These are phyloP conservation scores for Alfaro cultratus DNA, from an alignment of 2,797 vertebrate genomes.

Conservation along the genomic window DNA sequence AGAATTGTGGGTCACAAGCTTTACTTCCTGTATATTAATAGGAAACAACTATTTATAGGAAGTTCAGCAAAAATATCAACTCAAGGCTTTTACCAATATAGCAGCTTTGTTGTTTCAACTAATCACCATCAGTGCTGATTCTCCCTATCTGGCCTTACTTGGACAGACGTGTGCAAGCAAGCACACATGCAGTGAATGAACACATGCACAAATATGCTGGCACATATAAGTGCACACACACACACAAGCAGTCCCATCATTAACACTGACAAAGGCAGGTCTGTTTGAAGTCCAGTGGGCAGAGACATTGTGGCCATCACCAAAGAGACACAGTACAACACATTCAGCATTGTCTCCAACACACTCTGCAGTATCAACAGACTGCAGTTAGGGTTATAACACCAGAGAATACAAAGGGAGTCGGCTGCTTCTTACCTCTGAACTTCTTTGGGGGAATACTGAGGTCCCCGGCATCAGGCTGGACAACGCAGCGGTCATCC, in stretches of 20 bases:
- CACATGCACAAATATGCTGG: conserved; percentile 12
- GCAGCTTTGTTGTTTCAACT: conserved; percentile 34
- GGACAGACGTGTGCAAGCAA: background rate
- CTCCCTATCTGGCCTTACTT: conserved; percentile 31
- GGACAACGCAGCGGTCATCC: conserved; percentile 98
- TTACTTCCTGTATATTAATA: conserved; percentile 72
- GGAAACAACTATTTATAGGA: conserved; percentile 69
- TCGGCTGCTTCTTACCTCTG: conserved; percentile 84
- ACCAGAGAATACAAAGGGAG: conserved; percentile 16
- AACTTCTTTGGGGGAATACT: conserved; percentile 99
- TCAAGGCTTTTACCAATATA: conserved; percentile 47
- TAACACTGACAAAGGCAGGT: conserved; percentile 47
- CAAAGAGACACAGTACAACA: conserved; percentile 71
- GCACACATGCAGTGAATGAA: background rate
- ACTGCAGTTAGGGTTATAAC: conserved; percentile 43
- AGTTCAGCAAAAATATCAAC: conserved; percentile 44
- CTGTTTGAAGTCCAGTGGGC: conserved; percentile 63
- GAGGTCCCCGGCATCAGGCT: conserved; percentile 96
- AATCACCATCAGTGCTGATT: conserved; percentile 26
- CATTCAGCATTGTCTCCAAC: conserved; percentile 49
- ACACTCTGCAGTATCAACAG: conserved; percentile 52
- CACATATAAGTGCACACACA: background rate
- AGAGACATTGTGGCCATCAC: conserved; percentile 64
- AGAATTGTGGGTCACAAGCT: conserved; percentile 66
- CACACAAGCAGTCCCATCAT: conserved; percentile 26